Evolutionary conservation across 2,113 vertebrate species (phyloP).

Genomic region (Eubucco bourcierii): DNA sequence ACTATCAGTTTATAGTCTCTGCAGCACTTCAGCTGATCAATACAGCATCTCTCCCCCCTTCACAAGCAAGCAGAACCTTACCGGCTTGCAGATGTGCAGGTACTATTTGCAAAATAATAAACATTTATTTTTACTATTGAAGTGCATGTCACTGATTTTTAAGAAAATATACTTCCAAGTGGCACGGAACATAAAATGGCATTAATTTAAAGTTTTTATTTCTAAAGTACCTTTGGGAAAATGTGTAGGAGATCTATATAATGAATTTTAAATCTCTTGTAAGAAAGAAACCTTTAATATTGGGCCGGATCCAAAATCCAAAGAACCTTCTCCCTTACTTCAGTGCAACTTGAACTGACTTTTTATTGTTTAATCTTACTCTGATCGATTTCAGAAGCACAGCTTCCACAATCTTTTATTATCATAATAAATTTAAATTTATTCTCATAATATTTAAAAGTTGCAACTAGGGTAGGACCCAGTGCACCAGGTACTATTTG

Average conservation of each 20-base stretch:
- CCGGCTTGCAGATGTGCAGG: constrained; percentile 1
- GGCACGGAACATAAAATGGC: background rate
- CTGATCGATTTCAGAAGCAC: constrained; percentile 25
- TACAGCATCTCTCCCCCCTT: constrained; percentile 6
- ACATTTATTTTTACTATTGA: background rate
- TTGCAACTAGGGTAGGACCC: background rate
- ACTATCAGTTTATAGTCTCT: constrained; percentile 60
- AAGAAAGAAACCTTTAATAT: background rate
- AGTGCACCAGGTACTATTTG: background rate
- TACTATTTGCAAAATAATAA: constrained; percentile 48
- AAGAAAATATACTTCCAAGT: constrained; percentile 3
- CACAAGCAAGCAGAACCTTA: constrained; percentile 5
- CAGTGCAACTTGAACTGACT: background rate
- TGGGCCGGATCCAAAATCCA: background rate
- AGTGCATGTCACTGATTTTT: constrained; percentile 18
- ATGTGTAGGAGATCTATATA: background rate
- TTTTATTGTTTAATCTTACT: constrained; percentile 49
- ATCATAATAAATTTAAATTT: constrained; percentile 44
- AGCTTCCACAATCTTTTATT: constrained; percentile 46
- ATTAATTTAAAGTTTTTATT: background rate
- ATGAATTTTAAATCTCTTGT: background rate
- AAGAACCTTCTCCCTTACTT: background rate
- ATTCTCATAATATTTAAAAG: constrained; percentile 6
- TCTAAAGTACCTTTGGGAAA: background rate
- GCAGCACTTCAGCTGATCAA: constrained; percentile 53